These are phyloP conservation scores for Cyanoliseus patagonus DNA, from an alignment of 2,113 vertebrate genomes.

Conservation along the genomic window DNA sequence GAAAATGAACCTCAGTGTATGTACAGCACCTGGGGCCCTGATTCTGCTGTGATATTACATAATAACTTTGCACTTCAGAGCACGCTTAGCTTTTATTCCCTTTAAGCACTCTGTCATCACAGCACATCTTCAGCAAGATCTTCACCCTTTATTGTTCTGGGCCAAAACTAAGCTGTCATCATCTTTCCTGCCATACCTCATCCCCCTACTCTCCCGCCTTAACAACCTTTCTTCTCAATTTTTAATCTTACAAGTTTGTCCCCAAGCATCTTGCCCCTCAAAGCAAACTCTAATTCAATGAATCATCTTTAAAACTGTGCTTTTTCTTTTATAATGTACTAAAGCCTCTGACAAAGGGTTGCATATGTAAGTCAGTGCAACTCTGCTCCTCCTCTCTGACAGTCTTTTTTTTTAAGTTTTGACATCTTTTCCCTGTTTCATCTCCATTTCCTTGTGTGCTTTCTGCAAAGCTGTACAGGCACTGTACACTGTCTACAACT, in stretches of 20 bases:
- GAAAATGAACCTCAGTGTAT: slow-evolving; percentile 39
- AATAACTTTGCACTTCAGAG: slow-evolving; percentile 49
- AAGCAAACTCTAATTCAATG: slow-evolving; percentile 18
- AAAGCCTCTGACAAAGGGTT: neutral
- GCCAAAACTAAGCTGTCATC: slow-evolving; percentile 53
- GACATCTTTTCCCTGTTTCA: neutral
- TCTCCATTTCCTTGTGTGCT: neutral
- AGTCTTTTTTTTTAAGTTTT: neutral
- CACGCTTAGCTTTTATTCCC: slow-evolving; percentile 45
- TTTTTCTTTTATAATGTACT: slow-evolving; percentile 12
- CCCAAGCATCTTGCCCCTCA: slow-evolving; percentile 5
- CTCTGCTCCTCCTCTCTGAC: neutral
- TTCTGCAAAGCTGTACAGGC: neutral
- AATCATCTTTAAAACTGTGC: neutral
- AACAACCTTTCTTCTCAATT: neutral
- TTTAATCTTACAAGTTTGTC: slow-evolving; percentile 1
- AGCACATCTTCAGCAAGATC: slow-evolving; percentile 5
- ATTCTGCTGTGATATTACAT: slow-evolving; percentile 52
- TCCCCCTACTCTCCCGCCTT: neutral
- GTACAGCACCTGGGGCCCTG: slow-evolving; percentile 36
- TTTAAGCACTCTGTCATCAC: slow-evolving; percentile 48
- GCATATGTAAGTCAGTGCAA: neutral
- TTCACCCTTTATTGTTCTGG: slow-evolving; percentile 45
- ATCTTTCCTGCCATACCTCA: slow-evolving; percentile 22
- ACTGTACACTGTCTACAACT: neutral